These are phyloP conservation scores for Otocyon megalotis DNA, from an alignment of 2,113 vertebrate genomes.

Conservation along the genomic window DNA sequence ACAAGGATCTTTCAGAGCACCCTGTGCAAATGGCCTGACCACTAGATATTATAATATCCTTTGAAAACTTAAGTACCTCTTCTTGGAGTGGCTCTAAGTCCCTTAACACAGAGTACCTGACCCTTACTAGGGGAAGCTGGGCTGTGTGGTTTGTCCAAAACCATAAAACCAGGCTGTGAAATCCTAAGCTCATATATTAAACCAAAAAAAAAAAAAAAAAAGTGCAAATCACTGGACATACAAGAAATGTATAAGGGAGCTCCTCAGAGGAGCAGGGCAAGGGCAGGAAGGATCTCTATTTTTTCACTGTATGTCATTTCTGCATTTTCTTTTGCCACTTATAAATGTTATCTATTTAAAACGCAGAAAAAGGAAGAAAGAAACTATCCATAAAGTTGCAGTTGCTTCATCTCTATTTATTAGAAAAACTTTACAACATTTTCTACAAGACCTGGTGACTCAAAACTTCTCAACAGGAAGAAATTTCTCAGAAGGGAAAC, in stretches of 20 bases:
- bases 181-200: neutral
- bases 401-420: neutral
- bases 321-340: neutral
- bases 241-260: neutral
- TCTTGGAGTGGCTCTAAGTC: neutral
- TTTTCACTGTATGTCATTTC: neutral
- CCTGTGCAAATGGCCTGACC: neutral
- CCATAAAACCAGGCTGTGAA: neutral
- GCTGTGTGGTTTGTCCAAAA: neutral
- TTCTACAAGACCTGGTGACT: slow-evolving; percentile 29
- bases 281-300: neutral
- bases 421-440: slow-evolving; percentile 9
- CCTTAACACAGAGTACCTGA: neutral
- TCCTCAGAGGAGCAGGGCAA: neutral
- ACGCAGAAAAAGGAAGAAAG: neutral
- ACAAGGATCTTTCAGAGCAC: neutral
- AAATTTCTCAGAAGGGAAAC: slow-evolving; percentile 50
- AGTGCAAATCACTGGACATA: neutral
- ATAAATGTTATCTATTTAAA: slow-evolving; percentile 13
- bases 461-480: slow-evolving; percentile 66
- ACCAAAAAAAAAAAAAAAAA: neutral
- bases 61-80: neutral
- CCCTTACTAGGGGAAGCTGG: neutral
- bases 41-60: neutral
- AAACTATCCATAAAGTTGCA: neutral